Evolutionary conservation across 1,140 invertebrate species (phyloP).

Genomic region (Scylla paramamosain): DNA sequence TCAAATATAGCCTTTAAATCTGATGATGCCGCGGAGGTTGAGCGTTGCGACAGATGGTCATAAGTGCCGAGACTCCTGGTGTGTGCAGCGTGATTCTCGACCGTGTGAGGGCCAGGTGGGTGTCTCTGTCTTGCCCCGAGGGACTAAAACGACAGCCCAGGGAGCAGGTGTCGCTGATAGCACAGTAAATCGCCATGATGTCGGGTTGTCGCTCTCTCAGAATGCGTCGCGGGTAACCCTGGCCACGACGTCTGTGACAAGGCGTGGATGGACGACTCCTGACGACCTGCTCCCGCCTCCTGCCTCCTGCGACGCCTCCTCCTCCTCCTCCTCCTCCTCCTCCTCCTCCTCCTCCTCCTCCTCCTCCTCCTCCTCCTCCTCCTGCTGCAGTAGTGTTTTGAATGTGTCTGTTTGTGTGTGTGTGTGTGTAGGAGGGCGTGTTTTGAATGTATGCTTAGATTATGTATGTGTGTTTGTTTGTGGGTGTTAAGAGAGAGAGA

Average conservation of each 20-base stretch:
- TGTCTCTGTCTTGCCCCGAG: slow-evolving; percentile 15
- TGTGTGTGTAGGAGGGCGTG: not conserved
- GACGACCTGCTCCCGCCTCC: not conserved
- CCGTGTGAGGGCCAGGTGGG: not conserved
- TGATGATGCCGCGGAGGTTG: not conserved
- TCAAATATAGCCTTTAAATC: slow-evolving; percentile 65
- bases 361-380: too few species aligned
- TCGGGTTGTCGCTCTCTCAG: slow-evolving; percentile 59
- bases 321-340: too few species aligned
- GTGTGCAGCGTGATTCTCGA: not conserved
- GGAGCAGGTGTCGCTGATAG: slow-evolving; percentile 67
- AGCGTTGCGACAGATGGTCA: not conserved
- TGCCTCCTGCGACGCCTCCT: not conserved
- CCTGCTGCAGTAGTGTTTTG: not conserved
- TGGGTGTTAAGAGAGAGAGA: too few species aligned
- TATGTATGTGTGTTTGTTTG: too few species aligned
- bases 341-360: too few species aligned
- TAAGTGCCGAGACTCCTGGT: not conserved
- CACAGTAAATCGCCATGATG: slow-evolving; percentile 47
- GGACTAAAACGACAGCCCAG: slow-evolving; percentile 53
- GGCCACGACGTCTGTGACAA: slow-evolving; percentile 9
- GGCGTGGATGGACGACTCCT: not conserved
- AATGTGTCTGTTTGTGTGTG: not conserved
- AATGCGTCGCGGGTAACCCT: slow-evolving; percentile 46
- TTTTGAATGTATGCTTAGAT: not conserved